Percentiles rank a stretch among this genome's conserved stretches.
phyloP scores from a whole-genome alignment of 2,113 vertebrate species.

The Gobio gobio region DNA sequence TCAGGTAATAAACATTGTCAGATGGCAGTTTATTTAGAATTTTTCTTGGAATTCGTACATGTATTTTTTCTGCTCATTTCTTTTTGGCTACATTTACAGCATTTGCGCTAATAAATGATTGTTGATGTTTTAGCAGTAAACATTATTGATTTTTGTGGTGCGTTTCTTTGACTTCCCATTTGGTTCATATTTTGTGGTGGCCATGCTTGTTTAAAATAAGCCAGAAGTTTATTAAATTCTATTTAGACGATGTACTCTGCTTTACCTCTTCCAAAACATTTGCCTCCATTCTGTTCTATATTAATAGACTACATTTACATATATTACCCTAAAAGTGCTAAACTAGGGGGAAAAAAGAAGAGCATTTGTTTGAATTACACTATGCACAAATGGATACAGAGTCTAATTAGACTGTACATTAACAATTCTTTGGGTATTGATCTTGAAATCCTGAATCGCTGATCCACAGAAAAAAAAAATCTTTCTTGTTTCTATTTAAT shows the following conservation, averaged over 20 bases:
- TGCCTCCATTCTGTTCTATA: constrained; percentile 18
- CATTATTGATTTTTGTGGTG: not conserved
- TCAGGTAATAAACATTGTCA: not conserved
- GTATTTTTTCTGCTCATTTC: not conserved
- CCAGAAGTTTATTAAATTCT: not conserved
- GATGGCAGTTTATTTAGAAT: not conserved
- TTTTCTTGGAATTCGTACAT: not conserved
- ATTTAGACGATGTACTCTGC: not conserved
- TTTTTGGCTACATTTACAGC: not conserved
- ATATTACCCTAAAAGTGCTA: constrained; percentile 26
- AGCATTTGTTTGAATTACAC: constrained; percentile 23
- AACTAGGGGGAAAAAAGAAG: constrained; percentile 13
- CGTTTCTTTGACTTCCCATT: not conserved
- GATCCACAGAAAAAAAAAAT: not conserved
- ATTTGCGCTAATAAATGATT: not conserved
- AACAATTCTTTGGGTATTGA: not conserved
- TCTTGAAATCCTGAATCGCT: constrained; percentile 20
- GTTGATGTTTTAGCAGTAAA: not conserved
- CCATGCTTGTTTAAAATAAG: not conserved
- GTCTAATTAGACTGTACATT: constrained; percentile 14
- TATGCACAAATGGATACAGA: not conserved
- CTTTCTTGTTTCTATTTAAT: not conserved
- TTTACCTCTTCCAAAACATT: not conserved
- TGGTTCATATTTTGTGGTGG: not conserved
- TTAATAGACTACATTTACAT: constrained; percentile 44